phyloP scores from a whole-genome alignment of 2,797 vertebrate genomes.

The Syngnathus rostellatus region DNA sequence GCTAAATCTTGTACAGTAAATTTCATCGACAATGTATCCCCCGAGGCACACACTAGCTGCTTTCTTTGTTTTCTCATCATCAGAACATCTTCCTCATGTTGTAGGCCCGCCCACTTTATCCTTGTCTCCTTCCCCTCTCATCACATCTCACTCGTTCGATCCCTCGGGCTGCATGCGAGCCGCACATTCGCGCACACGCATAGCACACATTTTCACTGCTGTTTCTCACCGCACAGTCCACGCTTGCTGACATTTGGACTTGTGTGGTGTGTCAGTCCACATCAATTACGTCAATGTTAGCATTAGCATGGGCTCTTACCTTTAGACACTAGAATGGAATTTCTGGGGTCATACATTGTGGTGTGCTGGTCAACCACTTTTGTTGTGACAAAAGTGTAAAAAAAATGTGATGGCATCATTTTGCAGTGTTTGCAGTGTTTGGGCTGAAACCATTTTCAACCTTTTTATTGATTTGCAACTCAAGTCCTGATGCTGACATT shows the following conservation, averaged over 20 bases:
- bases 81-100: constrained; percentile 9
- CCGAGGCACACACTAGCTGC: constrained; percentile 13
- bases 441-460: neutral
- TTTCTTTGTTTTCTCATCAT: constrained; percentile 26
- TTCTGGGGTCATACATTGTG: neutral
- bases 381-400: neutral
- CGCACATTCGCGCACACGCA: neutral
- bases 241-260: constrained; percentile 1
- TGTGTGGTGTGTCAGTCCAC: constrained; percentile 21
- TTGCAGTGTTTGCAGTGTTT: neutral
- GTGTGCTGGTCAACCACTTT: neutral
- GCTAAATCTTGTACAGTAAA: neutral
- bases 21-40: constrained; percentile 6
- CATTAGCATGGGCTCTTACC: neutral
- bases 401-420: neutral
- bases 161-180: constrained; percentile 7
- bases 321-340: neutral
- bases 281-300: constrained; percentile 34
- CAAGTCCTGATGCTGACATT: constrained; percentile 6
- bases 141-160: constrained; percentile 19
- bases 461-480: neutral
- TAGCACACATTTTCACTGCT: neutral
- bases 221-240: neutral
- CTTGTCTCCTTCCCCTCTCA: constrained; percentile 11
- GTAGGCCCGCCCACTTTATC: constrained; percentile 16